Conservation (phyloP, 2,113 vertebrate genomes). For the Dissostichus mawsoni region DNA sequence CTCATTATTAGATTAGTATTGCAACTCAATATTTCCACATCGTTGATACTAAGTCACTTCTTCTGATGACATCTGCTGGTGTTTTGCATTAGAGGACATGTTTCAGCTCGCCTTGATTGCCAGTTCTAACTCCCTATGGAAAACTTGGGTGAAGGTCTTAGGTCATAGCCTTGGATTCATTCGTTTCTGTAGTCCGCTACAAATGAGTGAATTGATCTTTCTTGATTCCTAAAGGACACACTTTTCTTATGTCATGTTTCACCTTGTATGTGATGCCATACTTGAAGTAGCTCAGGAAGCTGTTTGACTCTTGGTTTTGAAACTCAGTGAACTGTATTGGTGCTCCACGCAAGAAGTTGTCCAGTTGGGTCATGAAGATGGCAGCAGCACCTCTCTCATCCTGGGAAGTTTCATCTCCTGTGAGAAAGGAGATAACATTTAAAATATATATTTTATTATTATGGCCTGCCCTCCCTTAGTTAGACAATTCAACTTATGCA, state of each 20-base stretch:
- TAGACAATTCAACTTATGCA: too few relatives aligned
- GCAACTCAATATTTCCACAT: background rate
- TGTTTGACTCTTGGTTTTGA: conserved; percentile 75
- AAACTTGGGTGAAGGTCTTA: conserved; percentile 2
- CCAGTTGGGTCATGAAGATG: conserved; percentile 79
- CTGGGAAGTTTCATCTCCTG: conserved; percentile 72
- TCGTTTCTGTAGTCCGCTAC: background rate
- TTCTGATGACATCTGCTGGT: conserved; percentile 14
- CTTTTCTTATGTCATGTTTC: background rate
- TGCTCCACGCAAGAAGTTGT: conserved; percentile 62
- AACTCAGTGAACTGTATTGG: conserved; percentile 77
- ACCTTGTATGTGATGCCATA: conserved; percentile 82
- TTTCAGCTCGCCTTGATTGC: conserved; percentile 25
- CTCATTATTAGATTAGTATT: background rate
- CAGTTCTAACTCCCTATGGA: conserved; percentile 37
- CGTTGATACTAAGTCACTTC: background rate
- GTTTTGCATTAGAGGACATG: conserved; percentile 33
- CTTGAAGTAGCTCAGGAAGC: conserved; percentile 80
- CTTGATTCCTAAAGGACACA: background rate
- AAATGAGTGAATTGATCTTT: background rate
- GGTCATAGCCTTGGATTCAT: background rate
- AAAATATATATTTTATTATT: too few relatives aligned
- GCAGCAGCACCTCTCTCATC: conserved; percentile 77
- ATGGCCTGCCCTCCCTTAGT: too few relatives aligned
- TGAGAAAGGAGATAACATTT: background rate